phyloP scores from a whole-genome alignment of 2,888 invertebrate genomes.

The Conus canariensis region DNA sequence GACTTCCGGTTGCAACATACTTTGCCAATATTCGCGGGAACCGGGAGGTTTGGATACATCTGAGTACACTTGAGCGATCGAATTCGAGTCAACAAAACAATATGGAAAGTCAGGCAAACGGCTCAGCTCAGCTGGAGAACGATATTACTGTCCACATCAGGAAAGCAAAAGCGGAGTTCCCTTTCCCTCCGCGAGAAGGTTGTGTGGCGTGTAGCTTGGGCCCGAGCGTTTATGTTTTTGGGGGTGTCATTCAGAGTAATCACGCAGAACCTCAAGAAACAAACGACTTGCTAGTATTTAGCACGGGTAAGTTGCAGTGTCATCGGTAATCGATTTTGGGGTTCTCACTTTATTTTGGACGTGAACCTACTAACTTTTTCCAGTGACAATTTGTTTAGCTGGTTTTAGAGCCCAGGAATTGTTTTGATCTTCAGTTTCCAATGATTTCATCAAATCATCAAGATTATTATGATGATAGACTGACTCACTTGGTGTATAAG shows the following conservation, averaged over 20 bases:
- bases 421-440: too few species aligned
- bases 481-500: too few species aligned
- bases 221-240: constrained; percentile 70
- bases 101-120: constrained; percentile 22
- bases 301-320: constrained; percentile 62
- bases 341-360: too few species aligned
- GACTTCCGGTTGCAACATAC: neutral
- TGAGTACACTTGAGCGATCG: too few species aligned
- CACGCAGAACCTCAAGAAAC: constrained; percentile 66
- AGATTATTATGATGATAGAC: too few species aligned
- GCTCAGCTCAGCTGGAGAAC: neutral
- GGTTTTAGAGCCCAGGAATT: too few species aligned
- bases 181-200: constrained; percentile 67
- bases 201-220: constrained; percentile 69
- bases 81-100: neutral
- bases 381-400: too few species aligned
- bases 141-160: constrained; percentile 20
- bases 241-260: constrained; percentile 70
- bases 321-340: too few species aligned
- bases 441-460: too few species aligned
- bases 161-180: constrained; percentile 37
- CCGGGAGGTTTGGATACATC: neutral
- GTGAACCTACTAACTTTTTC: too few species aligned
- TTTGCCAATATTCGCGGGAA: neutral
- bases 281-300: constrained; percentile 71